Base-by-base conservation (phyloP, 2,113 vertebrate genomes). In the Ploceus nigricollis region DNA sequence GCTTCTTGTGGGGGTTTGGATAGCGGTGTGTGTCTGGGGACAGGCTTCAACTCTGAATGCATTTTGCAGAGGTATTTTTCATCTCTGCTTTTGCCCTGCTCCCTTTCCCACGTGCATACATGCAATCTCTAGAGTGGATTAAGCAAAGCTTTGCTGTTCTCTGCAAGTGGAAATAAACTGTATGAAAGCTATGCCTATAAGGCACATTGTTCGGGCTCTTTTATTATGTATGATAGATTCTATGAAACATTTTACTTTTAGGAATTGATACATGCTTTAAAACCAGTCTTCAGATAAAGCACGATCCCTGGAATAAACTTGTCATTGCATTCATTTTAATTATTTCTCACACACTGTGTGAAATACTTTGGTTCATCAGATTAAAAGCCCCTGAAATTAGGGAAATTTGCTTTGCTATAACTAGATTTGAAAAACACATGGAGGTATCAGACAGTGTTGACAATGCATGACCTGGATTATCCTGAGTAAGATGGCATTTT, bases 331-430 rank as follows among this genome's bases (percentile, higher is more conserved):
- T 91, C 0, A 56, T 84, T 87, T 75, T 39, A 70, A 71, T 89
- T 85, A 15, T 69, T 94, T 90, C 82, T 88, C 53, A 30, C 17
- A 61, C 1, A 0, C 25, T 22, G 3, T 25, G 18, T 76, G 44
- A 80, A 90, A 82, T 76, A 45, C 25, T 72, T 88, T 0, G 0
- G 31, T 79, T 84, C n/a, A 51, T 76, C 0, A 4, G 8, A 15
- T 90, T 93, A 76, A 88, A 90, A 83, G 28, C 18, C 45, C 12
- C 54, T 76, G 33, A 85, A 69, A 44, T 80, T 57, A 73, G 48
- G 24, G 48, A 44, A 69, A 33, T 71, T 82, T 68, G 13, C 17
- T 68, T 78, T 87, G 18, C 37, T 69, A 0, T 76, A 85, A 40
- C n/a, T 31, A 44, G 51, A 35, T 71, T 69, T 76, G 42, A 42